Conservation (phyloP, 1,140 invertebrate species). For the Drosophila burlai region DNA sequence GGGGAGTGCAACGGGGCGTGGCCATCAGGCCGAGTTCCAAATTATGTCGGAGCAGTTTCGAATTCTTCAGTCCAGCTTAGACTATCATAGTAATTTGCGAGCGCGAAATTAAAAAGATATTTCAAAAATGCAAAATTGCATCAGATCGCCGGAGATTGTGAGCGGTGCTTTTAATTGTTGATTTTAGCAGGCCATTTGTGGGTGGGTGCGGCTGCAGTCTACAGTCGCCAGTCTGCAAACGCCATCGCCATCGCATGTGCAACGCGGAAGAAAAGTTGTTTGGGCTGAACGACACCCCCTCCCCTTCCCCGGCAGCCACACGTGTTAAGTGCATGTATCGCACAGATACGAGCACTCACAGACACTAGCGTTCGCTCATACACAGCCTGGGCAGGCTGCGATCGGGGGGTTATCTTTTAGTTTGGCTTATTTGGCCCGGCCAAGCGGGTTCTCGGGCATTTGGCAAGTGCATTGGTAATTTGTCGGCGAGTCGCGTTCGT, state of each 20-base stretch:
- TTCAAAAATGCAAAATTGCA: conserved; percentile 79
- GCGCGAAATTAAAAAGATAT: conserved; percentile 71
- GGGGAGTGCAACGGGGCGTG: conserved; percentile 30
- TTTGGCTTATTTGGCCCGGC: conserved; percentile 64
- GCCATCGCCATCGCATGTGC: conserved; percentile 61
- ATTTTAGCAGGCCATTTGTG: conserved; percentile 70
- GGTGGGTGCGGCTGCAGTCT: conserved; percentile 65
- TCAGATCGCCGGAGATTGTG: conserved; percentile 68
- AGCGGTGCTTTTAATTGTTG: conserved; percentile 77
- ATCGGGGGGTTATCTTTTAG: conserved; percentile 33
- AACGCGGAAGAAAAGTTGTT: conserved; percentile 82
- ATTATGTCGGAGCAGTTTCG: conserved; percentile 54
- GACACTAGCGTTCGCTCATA: conserved; percentile 29
- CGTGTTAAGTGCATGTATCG: conserved; percentile 62
- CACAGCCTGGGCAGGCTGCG: conserved; percentile 24
- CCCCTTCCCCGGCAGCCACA: conserved; percentile 4
- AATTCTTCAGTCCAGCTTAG: conserved; percentile 46
- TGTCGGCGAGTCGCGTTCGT: conserved; percentile 69
- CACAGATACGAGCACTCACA: conserved; percentile 47
- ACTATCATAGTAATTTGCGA: conserved; percentile 60
- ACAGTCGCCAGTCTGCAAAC: conserved; percentile 17
- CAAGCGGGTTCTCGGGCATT: conserved; percentile 58
- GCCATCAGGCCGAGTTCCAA: conserved; percentile 67
- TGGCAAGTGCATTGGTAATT: conserved; percentile 83
- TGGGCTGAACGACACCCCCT: conserved; percentile 44